Percentiles rank a stretch among this genome's conserved stretches.
Conservation (phyloP, 2,888 invertebrate species). For the Corbicula japonica region DNA sequence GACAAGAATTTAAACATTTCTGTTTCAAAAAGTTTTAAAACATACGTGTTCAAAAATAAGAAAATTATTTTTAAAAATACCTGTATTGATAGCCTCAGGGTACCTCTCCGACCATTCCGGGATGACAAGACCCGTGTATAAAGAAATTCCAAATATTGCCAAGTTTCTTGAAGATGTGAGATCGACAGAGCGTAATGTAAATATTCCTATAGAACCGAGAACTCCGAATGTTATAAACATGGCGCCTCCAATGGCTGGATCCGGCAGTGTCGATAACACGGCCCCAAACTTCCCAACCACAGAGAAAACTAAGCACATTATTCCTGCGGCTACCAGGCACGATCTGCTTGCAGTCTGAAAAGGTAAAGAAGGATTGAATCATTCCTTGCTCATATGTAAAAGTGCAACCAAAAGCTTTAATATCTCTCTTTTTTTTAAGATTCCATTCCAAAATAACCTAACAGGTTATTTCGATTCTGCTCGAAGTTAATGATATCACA, state of each 20-base stretch:
- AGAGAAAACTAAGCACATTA: slow-evolving; percentile 62
- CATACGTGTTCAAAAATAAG: background rate
- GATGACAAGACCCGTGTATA: slow-evolving; percentile 64
- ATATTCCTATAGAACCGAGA: slow-evolving; percentile 67
- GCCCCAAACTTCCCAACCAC: slow-evolving; percentile 71
- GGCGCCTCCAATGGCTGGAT: slow-evolving; percentile 65
- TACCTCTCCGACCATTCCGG: slow-evolving; percentile 65
- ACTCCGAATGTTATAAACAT: slow-evolving; percentile 68
- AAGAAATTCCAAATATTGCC: slow-evolving; percentile 64
- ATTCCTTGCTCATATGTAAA: no score
- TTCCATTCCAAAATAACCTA: no score
- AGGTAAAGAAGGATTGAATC: background rate
- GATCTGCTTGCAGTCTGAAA: slow-evolving; percentile 72
- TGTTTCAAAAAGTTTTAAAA: background rate
- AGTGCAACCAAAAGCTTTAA: no score
- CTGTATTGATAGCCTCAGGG: slow-evolving; percentile 51
- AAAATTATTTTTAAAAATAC: slow-evolving; percentile 29
- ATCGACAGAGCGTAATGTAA: slow-evolving; percentile 60
- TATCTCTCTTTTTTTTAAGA: no score
- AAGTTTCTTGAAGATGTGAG: slow-evolving; percentile 66
- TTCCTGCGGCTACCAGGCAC: slow-evolving; percentile 67
- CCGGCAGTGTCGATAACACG: slow-evolving; percentile 66
- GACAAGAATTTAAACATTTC: no score
- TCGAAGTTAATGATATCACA: no score
- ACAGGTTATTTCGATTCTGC: no score